phyloP scores from a whole-genome alignment of 1,140 invertebrate genomes.

The Magallana ariakensis region DNA sequence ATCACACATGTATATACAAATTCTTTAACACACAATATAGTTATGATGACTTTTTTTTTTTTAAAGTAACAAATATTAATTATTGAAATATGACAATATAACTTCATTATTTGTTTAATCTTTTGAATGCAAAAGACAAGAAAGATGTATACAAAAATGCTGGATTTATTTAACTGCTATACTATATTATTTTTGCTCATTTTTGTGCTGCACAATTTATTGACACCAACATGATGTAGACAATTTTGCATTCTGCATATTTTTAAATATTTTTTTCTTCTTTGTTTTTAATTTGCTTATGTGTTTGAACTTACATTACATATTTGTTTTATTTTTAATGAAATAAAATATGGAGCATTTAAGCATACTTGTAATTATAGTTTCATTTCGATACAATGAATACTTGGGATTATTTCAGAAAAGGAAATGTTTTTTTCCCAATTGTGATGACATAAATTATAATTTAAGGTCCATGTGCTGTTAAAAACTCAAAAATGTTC shows the following conservation, averaged over 20 bases:
- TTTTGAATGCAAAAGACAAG: neutral
- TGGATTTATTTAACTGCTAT: neutral
- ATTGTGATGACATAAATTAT: too few species aligned
- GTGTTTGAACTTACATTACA: neutral
- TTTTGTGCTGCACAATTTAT: neutral
- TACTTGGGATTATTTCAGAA: too few species aligned
- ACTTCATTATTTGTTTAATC: neutral
- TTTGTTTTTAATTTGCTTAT: neutral
- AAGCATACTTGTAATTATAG: neutral
- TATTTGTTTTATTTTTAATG: constrained; percentile 8
- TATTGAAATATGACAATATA: neutral
- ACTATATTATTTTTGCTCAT: neutral
- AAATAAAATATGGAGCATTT: neutral
- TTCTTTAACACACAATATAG: neutral
- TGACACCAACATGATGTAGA: neutral
- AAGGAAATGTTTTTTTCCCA: too few species aligned
- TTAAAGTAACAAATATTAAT: neutral
- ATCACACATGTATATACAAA: neutral
- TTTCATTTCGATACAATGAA: neutral
- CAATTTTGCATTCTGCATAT: neutral
- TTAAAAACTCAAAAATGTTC: too few species aligned
- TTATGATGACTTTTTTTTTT: neutral
- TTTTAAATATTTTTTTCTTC: neutral
- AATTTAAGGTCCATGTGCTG: too few species aligned
- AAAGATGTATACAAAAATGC: neutral